Conservation (phyloP, 2,797 vertebrate genomes). For the Psittacula echo region DNA sequence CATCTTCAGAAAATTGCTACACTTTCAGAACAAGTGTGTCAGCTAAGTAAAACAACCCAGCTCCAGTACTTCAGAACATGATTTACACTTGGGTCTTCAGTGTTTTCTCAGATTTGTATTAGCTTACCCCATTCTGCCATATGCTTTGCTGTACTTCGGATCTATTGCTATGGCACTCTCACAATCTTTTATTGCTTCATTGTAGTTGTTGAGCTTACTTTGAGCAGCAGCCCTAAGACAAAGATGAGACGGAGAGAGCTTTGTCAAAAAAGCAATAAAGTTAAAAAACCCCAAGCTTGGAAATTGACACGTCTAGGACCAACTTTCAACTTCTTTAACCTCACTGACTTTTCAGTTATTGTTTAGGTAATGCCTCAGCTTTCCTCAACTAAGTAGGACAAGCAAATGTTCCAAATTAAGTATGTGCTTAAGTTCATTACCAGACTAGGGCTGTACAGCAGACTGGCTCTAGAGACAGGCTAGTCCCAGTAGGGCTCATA, state of each 20-base stretch:
- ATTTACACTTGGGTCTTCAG: neutral
- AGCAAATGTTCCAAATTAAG: neutral
- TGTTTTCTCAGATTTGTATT: neutral
- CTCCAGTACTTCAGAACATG: neutral
- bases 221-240: constrained; percentile 91
- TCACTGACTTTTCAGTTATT: neutral
- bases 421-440: neutral
- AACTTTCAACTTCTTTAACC: neutral
- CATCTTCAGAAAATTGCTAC: neutral
- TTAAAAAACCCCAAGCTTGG: neutral
- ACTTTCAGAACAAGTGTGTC: neutral
- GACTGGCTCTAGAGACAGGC: neutral
- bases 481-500: neutral
- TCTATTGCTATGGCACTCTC: constrained; percentile 95
- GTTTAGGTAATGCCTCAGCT: neutral
- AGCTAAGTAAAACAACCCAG: neutral
- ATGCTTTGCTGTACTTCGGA: constrained; percentile 95
- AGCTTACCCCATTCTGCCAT: constrained; percentile 96
- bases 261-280: neutral
- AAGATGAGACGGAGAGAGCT: neutral
- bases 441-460: neutral
- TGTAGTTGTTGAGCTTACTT: constrained; percentile 93
- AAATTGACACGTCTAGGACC: neutral
- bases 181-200: constrained; percentile 92
- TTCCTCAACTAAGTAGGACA: neutral